Evolutionary conservation across 2,797 vertebrate species (phyloP), one percentile per base, ranked within the genome.

Genomic region (Cottoperca gobio): DNA sequence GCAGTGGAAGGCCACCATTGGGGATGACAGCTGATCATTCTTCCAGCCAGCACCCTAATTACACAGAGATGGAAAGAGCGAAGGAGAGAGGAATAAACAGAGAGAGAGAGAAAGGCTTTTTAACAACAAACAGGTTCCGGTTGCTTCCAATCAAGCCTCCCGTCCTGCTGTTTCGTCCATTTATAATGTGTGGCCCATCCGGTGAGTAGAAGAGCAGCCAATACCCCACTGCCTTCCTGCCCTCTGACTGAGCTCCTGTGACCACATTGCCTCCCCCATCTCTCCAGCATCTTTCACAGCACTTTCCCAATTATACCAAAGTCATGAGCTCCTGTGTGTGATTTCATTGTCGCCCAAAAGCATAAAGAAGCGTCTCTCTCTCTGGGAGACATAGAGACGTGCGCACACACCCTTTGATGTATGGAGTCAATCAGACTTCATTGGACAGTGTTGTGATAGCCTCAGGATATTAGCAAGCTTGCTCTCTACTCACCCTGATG

Each of bases 21-120:
- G 84, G 81, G 82, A 88, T 91, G 92, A 90, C 92, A 92, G 88
- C 88, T 88, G 87, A 93, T 93, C 90, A 88, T 83, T 93, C 90
- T 91, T 88, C 88, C 83, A 90, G 85, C 82, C 84, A 60, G 74
- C 81, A 69, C 76, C 84, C 87, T 91, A 89, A 92, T 92, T 92
- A 91, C 89, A 50, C 39, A 0, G 67, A 60, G 83, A 84, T 70
- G 78, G 83, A 79, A 69, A 24, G 79, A 78, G 74, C 33, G 31
- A 35, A 21, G 62, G 50, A 37, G 52, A 39, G 66, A 64, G 60
- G 73, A 39, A 70, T 62, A 77, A 62, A 79, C 53, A 64, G 19
- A 31, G 50, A 31, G 49, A 17, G 63, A 24, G 74, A 49, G 43
- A 13, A 40, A 43, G 63, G 57, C 58, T 81, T 71, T 87, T 83